These are phyloP conservation scores for Setipinna tenuifilis DNA, from an alignment of 2,797 vertebrate genomes.

Conservation along the genomic window DNA sequence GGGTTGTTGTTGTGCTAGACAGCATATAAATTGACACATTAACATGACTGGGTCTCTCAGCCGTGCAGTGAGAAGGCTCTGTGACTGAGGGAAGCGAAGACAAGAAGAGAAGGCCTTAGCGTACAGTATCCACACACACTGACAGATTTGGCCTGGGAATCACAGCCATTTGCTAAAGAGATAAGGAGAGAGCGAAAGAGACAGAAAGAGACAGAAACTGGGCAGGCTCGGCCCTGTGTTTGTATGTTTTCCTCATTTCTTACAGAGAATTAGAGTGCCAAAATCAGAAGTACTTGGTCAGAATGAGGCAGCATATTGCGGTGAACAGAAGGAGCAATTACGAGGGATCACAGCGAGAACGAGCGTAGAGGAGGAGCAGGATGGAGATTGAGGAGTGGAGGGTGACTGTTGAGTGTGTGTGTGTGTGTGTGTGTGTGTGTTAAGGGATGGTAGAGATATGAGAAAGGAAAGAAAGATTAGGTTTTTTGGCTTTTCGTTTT, in stretches of 20 bases:
- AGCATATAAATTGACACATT: slow-evolving; percentile 37
- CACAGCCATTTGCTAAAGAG: not conserved
- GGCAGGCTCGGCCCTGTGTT: slow-evolving; percentile 13
- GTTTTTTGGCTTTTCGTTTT: not conserved
- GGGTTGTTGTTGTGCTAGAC: slow-evolving; percentile 1
- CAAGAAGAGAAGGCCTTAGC: not conserved
- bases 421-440: not conserved
- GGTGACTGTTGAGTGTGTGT: not conserved
- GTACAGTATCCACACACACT: not conserved
- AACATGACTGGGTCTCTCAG: not conserved
- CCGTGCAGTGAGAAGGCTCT: not conserved
- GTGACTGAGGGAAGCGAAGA: not conserved
- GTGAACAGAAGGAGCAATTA: slow-evolving; percentile 53
- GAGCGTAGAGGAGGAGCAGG: slow-evolving; percentile 26
- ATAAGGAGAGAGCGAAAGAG: not conserved
- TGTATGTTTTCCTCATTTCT: slow-evolving; percentile 29
- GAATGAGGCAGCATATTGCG: slow-evolving; percentile 25
- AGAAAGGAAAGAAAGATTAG: not conserved
- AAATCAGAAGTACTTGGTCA: slow-evolving; percentile 27
- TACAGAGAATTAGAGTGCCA: slow-evolving; percentile 34
- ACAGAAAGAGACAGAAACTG: not conserved
- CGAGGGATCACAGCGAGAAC: slow-evolving; percentile 47
- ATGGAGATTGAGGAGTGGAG: not conserved
- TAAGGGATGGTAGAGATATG: too few relatives aligned
- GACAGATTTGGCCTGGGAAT: not conserved